Base-by-base conservation (phyloP, 2,113 vertebrate species). In the Pteronura brasiliensis region DNA sequence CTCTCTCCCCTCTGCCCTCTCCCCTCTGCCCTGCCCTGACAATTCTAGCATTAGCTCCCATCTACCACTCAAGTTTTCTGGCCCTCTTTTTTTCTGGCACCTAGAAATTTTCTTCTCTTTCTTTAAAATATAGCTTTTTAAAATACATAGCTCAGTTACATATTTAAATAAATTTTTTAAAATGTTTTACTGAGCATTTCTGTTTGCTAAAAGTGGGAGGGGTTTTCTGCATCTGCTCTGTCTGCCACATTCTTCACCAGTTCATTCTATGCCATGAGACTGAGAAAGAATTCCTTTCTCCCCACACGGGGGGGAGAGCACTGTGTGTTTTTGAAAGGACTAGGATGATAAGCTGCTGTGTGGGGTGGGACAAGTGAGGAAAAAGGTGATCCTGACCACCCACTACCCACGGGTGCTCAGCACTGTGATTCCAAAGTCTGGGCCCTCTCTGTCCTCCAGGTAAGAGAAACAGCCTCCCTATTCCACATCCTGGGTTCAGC, bases 191-290 rank as follows among this genome's bases (percentile, higher is more conserved):
- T 10, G 23, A 83, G 61, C 74, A 10, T 72, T 80, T 84, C 82
- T 47, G 25, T 31, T 47, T 7, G 39, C 88, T 89, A 9, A 44
- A 65, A n/a, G 42, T 20, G 94, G 47, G 14, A 31, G 29, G 86
- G 55, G 36, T 9, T 3, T 47, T 27, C 63, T 25, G 57, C 83
- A 71, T 82, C 95, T 95, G 88, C 69, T 85, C 87, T 5, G 49
- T 97, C 86, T 93, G 65, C 34, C 96, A 91, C 77, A 20, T 80
- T 80, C 47, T 17, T 84, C 25, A 0, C 81, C 52, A 88, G 29
- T 81, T 91, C 88, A 36, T 47, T 96, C 47, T 39, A 9, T 21
- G 47, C 55, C 93, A 93, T 31, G 76, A 96, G 69, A 90, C 0
- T 42, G 42, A 82, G 79, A 49, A 72, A 42, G 39, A 31, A 69